Percentiles rank a stretch among this genome's conserved stretches.
These are phyloP conservation scores for Elgaria multicarinata DNA, from an alignment of 2,113 vertebrate species.

Conservation along the genomic window DNA sequence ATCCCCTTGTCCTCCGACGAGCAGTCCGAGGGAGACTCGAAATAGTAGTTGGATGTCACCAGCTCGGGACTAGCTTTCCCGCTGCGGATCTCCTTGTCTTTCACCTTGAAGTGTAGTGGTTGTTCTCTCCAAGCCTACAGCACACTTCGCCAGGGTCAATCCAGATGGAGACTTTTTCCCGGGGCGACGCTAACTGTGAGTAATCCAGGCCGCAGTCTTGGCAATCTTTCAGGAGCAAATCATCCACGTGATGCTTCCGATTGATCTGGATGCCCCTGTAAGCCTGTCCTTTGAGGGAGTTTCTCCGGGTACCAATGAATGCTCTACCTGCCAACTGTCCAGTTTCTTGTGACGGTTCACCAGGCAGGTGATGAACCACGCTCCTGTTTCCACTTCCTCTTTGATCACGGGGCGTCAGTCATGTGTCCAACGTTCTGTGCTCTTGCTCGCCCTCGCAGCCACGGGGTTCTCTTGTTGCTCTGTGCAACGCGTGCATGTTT, in stretches of 20 bases:
- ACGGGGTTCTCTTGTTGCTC: no score
- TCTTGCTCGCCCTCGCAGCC: no score
- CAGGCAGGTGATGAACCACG: no score
- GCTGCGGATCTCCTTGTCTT: background rate
- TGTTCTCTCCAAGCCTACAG: slow-evolving; percentile 30
- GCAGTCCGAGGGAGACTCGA: background rate
- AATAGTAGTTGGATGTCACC: slow-evolving; percentile 19
- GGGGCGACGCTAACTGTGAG: background rate
- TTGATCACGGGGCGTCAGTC: no score
- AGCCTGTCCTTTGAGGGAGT: no score
- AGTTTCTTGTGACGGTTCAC: no score
- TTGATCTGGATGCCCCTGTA: slow-evolving; percentile 47
- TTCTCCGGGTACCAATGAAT: no score
- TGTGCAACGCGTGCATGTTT: no score
- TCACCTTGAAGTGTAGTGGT: background rate
- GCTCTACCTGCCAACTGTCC: no score
- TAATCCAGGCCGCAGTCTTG: background rate
- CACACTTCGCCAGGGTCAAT: slow-evolving; percentile 44
- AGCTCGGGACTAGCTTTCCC: background rate
- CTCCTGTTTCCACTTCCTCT: no score
- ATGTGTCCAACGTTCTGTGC: no score
- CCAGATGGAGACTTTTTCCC: slow-evolving; percentile 44
- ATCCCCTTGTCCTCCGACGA: slow-evolving; percentile 18
- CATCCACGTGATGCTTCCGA: background rate
- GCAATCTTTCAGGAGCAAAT: background rate